Percentiles rank a stretch among this genome's conserved stretches.
Conservation (phyloP, 2,797 vertebrate genomes). For the Graptemys geographica region DNA sequence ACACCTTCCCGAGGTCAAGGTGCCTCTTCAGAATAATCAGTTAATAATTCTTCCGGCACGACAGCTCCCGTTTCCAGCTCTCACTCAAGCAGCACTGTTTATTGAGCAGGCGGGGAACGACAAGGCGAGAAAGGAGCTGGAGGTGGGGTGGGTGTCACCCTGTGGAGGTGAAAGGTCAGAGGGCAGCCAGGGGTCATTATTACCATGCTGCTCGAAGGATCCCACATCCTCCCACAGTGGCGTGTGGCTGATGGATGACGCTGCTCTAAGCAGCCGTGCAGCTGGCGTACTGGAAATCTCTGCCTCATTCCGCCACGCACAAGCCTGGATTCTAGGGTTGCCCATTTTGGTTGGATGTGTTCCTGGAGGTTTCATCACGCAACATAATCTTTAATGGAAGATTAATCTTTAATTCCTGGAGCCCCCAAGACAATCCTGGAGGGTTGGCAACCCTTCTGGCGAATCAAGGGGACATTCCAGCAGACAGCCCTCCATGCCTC, state of each 20-base stretch:
- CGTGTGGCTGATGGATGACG: not conserved
- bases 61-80: not conserved
- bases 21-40: not conserved
- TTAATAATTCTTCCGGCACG: not conserved
- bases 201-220: not conserved
- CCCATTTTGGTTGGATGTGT: no score
- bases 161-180: not conserved
- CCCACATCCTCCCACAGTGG: not conserved
- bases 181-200: not conserved
- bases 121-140: not conserved
- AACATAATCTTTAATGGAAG: no score
- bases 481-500: not conserved
- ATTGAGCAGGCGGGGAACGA: not conserved
- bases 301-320: not conserved
- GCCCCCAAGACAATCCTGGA: no score
- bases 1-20: not conserved
- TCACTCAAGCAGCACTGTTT: not conserved
- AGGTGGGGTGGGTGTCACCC: not conserved
- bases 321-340: not conserved
- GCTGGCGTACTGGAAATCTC: not conserved
- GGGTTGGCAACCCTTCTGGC: no score
- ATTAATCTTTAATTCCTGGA: no score
- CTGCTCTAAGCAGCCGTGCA: not conserved
- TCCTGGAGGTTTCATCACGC: no score
- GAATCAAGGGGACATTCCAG: not conserved